A percentile compares a stretch with the other conserved stretches of the same genome.
phyloP scores from a whole-genome alignment of 2,888 invertebrate species.

The Lycia hirtaria region DNA sequence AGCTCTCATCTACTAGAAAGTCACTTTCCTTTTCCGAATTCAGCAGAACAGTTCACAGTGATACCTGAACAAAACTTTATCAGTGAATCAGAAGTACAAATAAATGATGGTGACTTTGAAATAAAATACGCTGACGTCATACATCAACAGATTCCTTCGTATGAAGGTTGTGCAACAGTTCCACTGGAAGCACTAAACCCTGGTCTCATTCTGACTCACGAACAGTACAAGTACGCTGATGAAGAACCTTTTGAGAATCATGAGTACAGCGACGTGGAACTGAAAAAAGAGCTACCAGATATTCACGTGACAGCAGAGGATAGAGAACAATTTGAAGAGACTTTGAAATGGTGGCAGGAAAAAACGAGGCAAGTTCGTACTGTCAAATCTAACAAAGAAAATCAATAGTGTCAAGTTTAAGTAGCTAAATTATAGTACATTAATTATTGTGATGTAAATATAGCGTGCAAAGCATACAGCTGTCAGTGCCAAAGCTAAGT shows the following conservation, averaged over 20 bases:
- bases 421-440: conserved; percentile 45
- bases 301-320: conserved; percentile 80
- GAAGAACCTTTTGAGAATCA: conserved; percentile 74
- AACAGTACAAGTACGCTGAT: conserved; percentile 68
- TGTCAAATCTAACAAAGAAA: conserved; percentile 35
- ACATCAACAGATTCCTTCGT: conserved; percentile 65
- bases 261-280: conserved; percentile 76
- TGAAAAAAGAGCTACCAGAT: conserved; percentile 79
- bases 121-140: conserved; percentile 79
- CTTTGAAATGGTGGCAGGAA: conserved; percentile 83
- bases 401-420: conserved; percentile 47
- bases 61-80: conserved; percentile 76
- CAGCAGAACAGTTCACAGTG: conserved; percentile 82
- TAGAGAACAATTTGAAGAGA: conserved; percentile 80
- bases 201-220: conserved; percentile 62
- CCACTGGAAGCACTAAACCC: conserved; percentile 66
- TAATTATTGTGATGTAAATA: conserved; percentile 60
- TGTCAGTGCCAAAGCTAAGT: conserved; percentile 79
- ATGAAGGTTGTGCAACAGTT: conserved; percentile 54
- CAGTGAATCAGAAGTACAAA: conserved; percentile 70
- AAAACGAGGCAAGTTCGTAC: conserved; percentile 70
- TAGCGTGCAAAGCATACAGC: conserved; percentile 71
- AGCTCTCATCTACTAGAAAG: conserved; percentile 78
- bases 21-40: conserved; percentile 80
- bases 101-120: conserved; percentile 73